Conservation (phyloP, 2,888 invertebrate genomes). For the Mayetiola destructor region DNA sequence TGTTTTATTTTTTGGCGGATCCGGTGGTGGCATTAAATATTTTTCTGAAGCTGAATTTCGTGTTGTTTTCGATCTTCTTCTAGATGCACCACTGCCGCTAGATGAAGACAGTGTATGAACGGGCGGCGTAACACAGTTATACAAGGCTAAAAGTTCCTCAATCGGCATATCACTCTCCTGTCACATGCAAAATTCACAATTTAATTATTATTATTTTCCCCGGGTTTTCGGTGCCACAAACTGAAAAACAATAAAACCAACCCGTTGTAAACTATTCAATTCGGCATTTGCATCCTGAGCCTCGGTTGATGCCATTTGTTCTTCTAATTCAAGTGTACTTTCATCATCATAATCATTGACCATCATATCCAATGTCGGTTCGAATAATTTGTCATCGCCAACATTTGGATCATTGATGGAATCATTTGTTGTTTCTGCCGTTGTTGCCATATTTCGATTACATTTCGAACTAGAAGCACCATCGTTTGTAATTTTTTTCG, state of each 20-base stretch:
- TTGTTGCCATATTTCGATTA: background rate
- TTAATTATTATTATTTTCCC: background rate
- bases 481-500: background rate
- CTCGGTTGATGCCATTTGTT: constrained; percentile 79
- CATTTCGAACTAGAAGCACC: background rate
- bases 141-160: constrained; percentile 80
- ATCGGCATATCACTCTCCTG: constrained; percentile 90
- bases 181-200: background rate
- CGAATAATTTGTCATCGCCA: constrained; percentile 48
- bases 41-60: background rate
- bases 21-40: background rate
- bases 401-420: background rate
- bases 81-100: background rate
- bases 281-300: constrained; percentile 74
- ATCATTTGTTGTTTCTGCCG: background rate
- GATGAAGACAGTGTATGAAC: constrained; percentile 17
- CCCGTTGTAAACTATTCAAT: constrained; percentile 74
- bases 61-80: background rate
- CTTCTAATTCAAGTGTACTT: constrained; percentile 91
- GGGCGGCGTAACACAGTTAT: constrained; percentile 49
- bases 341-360: constrained; percentile 97
- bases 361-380: constrained; percentile 91
- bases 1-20: background rate
- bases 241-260: constrained; percentile 38
- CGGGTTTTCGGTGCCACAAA: background rate